Percentiles rank a stretch among this genome's conserved stretches.
These are phyloP conservation scores for Paelopatides confundens DNA, from an alignment of 53 echinoderm and acorn worm genomes.

Conservation along the genomic window DNA sequence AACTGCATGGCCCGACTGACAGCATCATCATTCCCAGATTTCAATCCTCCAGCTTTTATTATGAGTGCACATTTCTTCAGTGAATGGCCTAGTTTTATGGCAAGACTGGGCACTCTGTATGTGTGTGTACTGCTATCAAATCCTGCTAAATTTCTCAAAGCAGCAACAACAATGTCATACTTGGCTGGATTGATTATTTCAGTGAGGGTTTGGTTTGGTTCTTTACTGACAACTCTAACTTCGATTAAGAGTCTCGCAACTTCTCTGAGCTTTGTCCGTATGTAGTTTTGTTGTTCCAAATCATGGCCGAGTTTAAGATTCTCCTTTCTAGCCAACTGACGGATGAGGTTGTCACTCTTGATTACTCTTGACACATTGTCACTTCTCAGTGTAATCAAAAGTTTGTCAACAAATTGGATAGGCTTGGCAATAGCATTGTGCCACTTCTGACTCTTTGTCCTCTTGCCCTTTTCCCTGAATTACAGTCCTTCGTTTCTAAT, in stretches of 20 bases:
- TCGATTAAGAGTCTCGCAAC: constrained; percentile 69
- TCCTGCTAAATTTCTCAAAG: constrained; percentile 46
- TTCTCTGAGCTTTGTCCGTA: constrained; percentile 70
- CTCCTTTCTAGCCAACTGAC: constrained; percentile 71
- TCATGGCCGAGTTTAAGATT: constrained; percentile 74
- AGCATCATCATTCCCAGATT: not conserved
- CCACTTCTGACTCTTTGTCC: constrained; percentile 26
- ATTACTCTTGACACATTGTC: constrained; percentile 67
- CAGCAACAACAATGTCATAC: constrained; percentile 24
- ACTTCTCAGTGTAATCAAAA: constrained; percentile 62
- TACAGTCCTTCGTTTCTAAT: not conserved
- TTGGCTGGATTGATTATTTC: constrained; percentile 27
- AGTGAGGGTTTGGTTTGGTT: constrained; percentile 17
- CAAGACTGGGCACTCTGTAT: constrained; percentile 33
- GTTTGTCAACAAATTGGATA: constrained; percentile 13
- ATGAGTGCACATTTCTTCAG: constrained; percentile 54
- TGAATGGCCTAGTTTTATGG: constrained; percentile 54
- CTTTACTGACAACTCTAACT: constrained; percentile 24
- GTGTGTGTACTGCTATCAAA: constrained; percentile 50
- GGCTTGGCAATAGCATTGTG: constrained; percentile 7
- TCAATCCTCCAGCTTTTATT: constrained; percentile 17
- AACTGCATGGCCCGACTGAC: not conserved
- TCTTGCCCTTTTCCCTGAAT: constrained; percentile 5
- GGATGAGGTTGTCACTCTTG: constrained; percentile 72
- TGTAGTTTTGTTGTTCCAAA: constrained; percentile 64